phyloP scores from a whole-genome alignment of 2,888 invertebrate species.

The Adineta ricciae region DNA sequence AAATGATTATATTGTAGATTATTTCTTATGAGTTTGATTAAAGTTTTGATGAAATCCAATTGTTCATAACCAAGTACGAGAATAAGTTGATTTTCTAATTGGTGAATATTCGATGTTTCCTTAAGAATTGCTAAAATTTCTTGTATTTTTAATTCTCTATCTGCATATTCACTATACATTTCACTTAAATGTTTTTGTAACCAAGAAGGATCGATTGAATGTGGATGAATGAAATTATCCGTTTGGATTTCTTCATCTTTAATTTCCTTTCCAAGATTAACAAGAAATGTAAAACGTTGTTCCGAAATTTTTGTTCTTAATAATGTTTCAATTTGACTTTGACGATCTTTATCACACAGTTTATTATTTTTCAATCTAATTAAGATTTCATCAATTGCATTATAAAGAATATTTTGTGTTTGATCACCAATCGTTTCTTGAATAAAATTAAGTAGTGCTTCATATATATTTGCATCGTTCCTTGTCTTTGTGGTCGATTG shows the following conservation, averaged over 20 bases:
- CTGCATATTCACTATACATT: conserved; percentile 88
- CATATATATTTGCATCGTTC: conserved; percentile 93
- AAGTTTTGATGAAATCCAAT: conserved; percentile 87
- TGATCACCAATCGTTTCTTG: conserved; percentile 89
- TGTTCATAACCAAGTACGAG: conserved; percentile 83
- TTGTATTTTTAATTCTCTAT: conserved; percentile 69
- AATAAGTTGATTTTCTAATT: conserved; percentile 90
- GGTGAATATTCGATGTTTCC: conserved; percentile 78
- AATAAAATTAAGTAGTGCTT: conserved; percentile 84
- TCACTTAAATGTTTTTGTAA: conserved; percentile 82
- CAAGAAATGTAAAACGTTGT: conserved; percentile 81
- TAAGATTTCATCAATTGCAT: conserved; percentile 96
- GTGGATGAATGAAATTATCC: conserved; percentile 52
- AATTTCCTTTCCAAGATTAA: conserved; percentile 93
- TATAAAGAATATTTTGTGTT: conserved; percentile 78
- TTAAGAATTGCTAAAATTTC: conserved; percentile 77
- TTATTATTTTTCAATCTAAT: conserved; percentile 86
- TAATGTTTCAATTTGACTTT: conserved; percentile 73
- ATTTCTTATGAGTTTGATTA: conserved; percentile 90
- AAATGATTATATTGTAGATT: conserved; percentile 87
- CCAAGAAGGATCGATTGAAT: conserved; percentile 99
- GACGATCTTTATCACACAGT: conserved; percentile 80
- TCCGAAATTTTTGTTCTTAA: conserved; percentile 67
- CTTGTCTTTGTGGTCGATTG: conserved; percentile 89
- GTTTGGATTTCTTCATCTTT: conserved; percentile 64